These are phyloP conservation scores for Habrosyne pyritoides DNA, from an alignment of 2,888 invertebrate genomes.

Conservation along the genomic window DNA sequence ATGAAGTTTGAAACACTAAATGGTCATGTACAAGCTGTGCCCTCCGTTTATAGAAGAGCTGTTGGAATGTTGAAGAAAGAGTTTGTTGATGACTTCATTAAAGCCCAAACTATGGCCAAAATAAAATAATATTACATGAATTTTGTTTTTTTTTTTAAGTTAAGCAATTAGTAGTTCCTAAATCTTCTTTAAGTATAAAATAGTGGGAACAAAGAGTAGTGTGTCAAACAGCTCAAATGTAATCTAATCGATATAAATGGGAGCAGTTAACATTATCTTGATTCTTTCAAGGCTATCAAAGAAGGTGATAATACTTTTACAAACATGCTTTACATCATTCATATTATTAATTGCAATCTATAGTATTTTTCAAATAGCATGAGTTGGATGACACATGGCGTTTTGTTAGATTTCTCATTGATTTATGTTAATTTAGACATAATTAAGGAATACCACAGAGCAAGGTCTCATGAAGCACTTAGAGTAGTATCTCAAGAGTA, in stretches of 20 bases:
- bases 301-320: no score
- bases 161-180: neutral
- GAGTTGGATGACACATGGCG: no score
- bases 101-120: constrained; percentile 78
- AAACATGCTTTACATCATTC: no score
- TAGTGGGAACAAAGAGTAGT: neutral
- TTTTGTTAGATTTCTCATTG: no score
- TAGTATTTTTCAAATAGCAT: no score
- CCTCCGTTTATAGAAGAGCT: constrained; percentile 85
- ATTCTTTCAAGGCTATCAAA: neutral
- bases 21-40: constrained; percentile 82
- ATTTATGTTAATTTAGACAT: no score
- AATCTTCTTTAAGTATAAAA: neutral
- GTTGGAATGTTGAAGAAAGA: constrained; percentile 81
- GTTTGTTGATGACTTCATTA: constrained; percentile 80
- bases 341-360: no score
- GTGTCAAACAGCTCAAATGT: neutral
- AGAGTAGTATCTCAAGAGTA: no score
- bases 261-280: neutral
- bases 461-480: no score
- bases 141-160: constrained; percentile 16
- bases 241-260: neutral
- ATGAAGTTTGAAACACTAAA: constrained; percentile 87
- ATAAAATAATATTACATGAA: constrained; percentile 50
- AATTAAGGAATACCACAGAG: no score